These are phyloP conservation scores for Schizopygopsis pylzovi DNA, from an alignment of 2,797 vertebrate species.

Conservation along the genomic window DNA sequence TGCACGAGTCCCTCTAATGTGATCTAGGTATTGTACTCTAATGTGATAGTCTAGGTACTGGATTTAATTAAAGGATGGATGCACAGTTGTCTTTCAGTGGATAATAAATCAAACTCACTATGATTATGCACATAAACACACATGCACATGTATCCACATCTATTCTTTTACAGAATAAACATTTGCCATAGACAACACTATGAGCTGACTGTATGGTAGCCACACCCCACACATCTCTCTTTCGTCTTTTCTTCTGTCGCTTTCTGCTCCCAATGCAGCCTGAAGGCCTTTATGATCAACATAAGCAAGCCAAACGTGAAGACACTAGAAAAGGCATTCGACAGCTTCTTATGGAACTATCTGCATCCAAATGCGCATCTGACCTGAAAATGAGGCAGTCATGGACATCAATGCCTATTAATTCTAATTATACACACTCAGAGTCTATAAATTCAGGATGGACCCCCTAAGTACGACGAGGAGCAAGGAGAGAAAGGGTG, in stretches of 20 bases:
- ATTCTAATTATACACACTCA: conserved; percentile 14
- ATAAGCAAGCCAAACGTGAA: conserved; percentile 1
- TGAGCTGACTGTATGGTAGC: conserved; percentile 39
- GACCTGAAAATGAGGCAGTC: conserved; percentile 25
- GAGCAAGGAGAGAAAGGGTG: conserved; percentile 47
- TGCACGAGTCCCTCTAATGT: not conserved
- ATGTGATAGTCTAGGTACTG: not conserved
- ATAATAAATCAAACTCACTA: not conserved
- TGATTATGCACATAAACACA: not conserved
- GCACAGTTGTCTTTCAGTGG: not conserved
- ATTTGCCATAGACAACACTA: conserved; percentile 6
- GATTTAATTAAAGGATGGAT: conserved; percentile 10
- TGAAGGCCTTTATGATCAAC: conserved; percentile 33
- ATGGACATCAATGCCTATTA: not conserved
- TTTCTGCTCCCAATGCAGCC: conserved; percentile 4
- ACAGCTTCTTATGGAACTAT: not conserved
- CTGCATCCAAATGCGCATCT: not conserved
- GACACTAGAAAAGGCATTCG: not conserved
- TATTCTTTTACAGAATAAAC: not conserved
- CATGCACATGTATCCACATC: not conserved
- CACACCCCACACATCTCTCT: conserved; percentile 58
- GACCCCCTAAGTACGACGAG: not conserved
- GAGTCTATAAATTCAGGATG: not conserved
- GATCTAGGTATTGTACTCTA: not conserved
- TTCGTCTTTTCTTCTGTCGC: conserved; percentile 15